These are phyloP conservation scores for Teleiodes luculella DNA, from an alignment of 2,888 invertebrate genomes.

Conservation along the genomic window DNA sequence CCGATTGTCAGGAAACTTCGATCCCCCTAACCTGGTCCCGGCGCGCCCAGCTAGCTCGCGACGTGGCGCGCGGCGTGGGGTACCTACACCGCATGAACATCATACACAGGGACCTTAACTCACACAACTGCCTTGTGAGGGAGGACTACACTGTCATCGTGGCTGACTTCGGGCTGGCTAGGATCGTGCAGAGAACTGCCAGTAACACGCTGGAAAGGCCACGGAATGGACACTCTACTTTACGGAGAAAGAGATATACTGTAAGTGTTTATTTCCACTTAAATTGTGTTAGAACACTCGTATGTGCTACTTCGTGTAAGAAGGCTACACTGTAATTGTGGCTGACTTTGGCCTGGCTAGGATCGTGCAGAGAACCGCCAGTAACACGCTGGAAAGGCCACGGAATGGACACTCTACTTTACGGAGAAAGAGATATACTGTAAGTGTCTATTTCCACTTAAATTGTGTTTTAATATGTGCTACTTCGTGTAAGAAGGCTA, in stretches of 20 bases:
- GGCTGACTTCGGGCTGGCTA: slow-evolving; percentile 96
- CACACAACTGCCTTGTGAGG: slow-evolving; percentile 94
- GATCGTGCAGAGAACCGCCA: slow-evolving; percentile 81
- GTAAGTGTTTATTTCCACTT: slow-evolving; percentile 45
- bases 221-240: slow-evolving; percentile 45
- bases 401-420: slow-evolving; percentile 53
- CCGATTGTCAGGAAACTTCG: slow-evolving; percentile 42
- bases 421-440: slow-evolving; percentile 93
- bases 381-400: slow-evolving; percentile 48
- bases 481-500: slow-evolving; percentile 94
- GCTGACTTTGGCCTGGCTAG: slow-evolving; percentile 97
- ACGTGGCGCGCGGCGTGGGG: slow-evolving; percentile 95
- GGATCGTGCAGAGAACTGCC: slow-evolving; percentile 83
- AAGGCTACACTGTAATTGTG: slow-evolving; percentile 95
- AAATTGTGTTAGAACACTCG: too few relatives aligned
- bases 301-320: slow-evolving; percentile 86
- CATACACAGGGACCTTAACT: slow-evolving; percentile 96
- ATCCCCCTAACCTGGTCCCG: slow-evolving; percentile 87
- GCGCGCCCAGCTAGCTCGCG: slow-evolving; percentile 91
- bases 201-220: slow-evolving; percentile 51
- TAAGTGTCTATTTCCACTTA: slow-evolving; percentile 23
- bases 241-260: slow-evolving; percentile 92
- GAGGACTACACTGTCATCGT: slow-evolving; percentile 96
- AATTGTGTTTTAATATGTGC: too few relatives aligned
- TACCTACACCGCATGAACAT: slow-evolving; percentile 97